Evolutionary conservation across 2,797 vertebrate species (phyloP).

Genomic region (Simalia tracyae): DNA sequence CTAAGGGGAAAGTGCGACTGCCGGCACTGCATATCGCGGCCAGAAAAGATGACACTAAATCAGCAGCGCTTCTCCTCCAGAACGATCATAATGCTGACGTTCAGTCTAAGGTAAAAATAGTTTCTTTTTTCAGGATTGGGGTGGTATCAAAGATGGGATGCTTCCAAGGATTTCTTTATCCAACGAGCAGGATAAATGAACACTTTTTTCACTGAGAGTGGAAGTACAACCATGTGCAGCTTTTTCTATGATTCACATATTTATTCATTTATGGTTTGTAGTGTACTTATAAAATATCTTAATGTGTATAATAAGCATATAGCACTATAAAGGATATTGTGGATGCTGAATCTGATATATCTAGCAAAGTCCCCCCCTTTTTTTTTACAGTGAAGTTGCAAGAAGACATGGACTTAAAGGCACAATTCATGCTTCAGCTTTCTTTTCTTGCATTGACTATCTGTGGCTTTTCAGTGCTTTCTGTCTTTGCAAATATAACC

Average conservation of each 20-base stretch:
- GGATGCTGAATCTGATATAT: not conserved
- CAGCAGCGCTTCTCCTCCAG: conserved; percentile 93
- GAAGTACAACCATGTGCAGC: not conserved
- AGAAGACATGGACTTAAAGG: not conserved
- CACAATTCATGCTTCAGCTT: not conserved
- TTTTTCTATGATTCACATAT: not conserved
- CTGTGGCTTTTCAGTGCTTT: not conserved
- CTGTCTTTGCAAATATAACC: not conserved
- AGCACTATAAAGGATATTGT: not conserved
- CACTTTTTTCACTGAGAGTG: not conserved
- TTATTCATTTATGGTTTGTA: not conserved
- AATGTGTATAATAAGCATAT: not conserved
- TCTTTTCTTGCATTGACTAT: not conserved
- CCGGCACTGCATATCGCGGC: conserved; percentile 96
- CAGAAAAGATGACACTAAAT: conserved; percentile 97
- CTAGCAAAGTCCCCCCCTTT: not conserved
- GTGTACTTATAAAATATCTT: not conserved
- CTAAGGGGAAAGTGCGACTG: conserved; percentile 95
- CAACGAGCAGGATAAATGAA: not conserved
- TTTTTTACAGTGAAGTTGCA: not conserved
- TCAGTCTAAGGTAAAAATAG: conserved; percentile 89
- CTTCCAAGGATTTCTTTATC: not conserved
- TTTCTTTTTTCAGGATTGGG: not conserved
- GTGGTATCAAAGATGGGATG: not conserved
- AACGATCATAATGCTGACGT: conserved; percentile 98